phyloP scores from a whole-genome alignment of 2,113 vertebrate species.

The Corythaeola cristata region DNA sequence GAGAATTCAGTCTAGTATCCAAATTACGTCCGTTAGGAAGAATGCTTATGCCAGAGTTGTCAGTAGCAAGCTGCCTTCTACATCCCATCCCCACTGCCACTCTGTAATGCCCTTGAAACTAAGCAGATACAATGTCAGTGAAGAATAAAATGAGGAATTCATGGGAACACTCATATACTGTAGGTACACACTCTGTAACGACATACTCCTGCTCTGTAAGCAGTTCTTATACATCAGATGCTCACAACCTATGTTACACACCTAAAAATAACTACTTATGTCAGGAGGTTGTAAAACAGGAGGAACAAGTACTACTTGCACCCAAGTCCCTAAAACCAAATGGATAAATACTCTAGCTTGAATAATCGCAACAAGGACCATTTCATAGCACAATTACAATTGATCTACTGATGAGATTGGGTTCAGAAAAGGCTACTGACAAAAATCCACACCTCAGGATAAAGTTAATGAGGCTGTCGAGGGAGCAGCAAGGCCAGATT shows the following conservation, averaged over 20 bases:
- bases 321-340: background rate
- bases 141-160: constrained; percentile 57
- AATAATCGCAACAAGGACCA: background rate
- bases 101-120: constrained; percentile 57
- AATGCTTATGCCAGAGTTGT: constrained; percentile 34
- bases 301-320: constrained; percentile 18
- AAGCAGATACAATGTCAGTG: background rate
- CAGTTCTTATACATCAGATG: constrained; percentile 33
- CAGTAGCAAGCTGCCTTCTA: constrained; percentile 47
- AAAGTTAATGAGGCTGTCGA: constrained; percentile 66
- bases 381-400: constrained; percentile 28
- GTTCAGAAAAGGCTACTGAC: constrained; percentile 59
- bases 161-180: background rate
- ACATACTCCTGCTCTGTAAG: constrained; percentile 48
- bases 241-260: background rate
- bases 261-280: constrained; percentile 47
- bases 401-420: constrained; percentile 27
- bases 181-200: background rate
- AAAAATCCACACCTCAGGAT: constrained; percentile 49
- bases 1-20: constrained; percentile 47
- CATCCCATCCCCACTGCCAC: background rate
- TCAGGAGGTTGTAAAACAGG: constrained; percentile 41
- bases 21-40: constrained; percentile 35
- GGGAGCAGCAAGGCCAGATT: constrained; percentile 51
- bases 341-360: background rate